Conservation (phyloP, 2,113 vertebrate genomes). For the Takifugu flavidus region DNA sequence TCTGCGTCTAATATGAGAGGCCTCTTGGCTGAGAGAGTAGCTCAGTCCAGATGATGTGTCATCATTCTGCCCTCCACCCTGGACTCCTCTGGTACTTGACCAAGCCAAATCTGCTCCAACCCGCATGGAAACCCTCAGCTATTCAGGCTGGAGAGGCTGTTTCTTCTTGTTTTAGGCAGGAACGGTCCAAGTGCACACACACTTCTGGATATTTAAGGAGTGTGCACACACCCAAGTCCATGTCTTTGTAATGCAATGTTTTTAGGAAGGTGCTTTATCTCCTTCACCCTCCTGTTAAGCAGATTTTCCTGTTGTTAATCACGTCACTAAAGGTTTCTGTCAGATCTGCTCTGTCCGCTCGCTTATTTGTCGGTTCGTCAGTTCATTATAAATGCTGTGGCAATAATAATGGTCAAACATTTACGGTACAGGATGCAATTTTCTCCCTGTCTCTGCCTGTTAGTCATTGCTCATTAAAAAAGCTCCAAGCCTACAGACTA, state of each 20-base stretch:
- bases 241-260: too few species aligned
- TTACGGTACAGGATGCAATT: not conserved
- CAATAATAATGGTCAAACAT: not conserved
- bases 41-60: constrained; percentile 25
- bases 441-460: not conserved
- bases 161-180: not conserved
- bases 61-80: constrained; percentile 13
- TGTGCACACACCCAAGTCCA: too few species aligned
- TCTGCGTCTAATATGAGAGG: constrained; percentile 31
- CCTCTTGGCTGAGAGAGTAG: constrained; percentile 6
- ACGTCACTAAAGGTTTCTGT: too few species aligned
- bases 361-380: not conserved
- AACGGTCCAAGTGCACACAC: not conserved
- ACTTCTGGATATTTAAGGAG: not conserved
- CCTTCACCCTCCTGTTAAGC: too few species aligned
- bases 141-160: not conserved
- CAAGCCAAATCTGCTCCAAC: constrained; percentile 35
- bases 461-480: too few species aligned
- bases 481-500: not conserved
- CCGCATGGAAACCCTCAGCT: constrained; percentile 8
- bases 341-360: too few species aligned
- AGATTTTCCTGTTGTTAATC: too few species aligned
- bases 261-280: too few species aligned
- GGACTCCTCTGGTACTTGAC: constrained; percentile 17
- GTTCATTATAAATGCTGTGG: not conserved